These are phyloP conservation scores for Rhingia rostrata DNA, from an alignment of 2,888 invertebrate species.

Conservation along the genomic window DNA sequence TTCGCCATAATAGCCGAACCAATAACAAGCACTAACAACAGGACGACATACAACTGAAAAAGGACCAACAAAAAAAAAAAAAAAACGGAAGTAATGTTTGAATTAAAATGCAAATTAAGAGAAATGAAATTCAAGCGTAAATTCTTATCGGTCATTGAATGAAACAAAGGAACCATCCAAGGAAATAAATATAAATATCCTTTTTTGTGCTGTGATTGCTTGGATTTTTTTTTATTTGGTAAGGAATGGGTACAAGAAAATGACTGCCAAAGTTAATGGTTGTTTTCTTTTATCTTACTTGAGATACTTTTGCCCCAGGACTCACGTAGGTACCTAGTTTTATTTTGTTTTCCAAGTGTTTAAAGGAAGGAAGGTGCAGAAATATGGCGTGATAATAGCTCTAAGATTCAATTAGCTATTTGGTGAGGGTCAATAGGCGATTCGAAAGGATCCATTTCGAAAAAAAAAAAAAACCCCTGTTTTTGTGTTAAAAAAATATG, in stretches of 20 bases:
- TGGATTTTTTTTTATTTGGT: constrained; percentile 17
- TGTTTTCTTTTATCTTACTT: constrained; percentile 44
- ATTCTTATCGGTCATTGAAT: constrained; percentile 69
- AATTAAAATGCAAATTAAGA: constrained; percentile 74
- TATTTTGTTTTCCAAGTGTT: background rate
- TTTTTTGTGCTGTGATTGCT: constrained; percentile 33
- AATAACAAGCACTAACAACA: constrained; percentile 16
- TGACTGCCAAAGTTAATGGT: constrained; percentile 56
- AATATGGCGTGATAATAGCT: constrained; percentile 59
- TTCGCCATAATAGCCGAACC: constrained; percentile 17
- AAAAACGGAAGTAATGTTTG: constrained; percentile 39
- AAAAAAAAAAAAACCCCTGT: background rate
- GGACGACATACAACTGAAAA: background rate
- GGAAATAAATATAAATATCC: constrained; percentile 66
- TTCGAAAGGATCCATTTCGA: background rate
- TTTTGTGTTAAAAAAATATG: background rate
- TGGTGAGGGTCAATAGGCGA: constrained; percentile 43
- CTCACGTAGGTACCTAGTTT: background rate
- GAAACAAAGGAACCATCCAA: constrained; percentile 63
- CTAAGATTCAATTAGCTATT: constrained; percentile 70
- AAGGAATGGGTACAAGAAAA: constrained; percentile 40
- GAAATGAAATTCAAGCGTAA: constrained; percentile 72
- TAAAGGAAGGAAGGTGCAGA: constrained; percentile 23
- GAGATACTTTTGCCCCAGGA: constrained; percentile 21
- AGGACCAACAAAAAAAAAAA: background rate